These are phyloP conservation scores for Graptemys geographica DNA, from an alignment of 2,797 vertebrate species.

Conservation along the genomic window DNA sequence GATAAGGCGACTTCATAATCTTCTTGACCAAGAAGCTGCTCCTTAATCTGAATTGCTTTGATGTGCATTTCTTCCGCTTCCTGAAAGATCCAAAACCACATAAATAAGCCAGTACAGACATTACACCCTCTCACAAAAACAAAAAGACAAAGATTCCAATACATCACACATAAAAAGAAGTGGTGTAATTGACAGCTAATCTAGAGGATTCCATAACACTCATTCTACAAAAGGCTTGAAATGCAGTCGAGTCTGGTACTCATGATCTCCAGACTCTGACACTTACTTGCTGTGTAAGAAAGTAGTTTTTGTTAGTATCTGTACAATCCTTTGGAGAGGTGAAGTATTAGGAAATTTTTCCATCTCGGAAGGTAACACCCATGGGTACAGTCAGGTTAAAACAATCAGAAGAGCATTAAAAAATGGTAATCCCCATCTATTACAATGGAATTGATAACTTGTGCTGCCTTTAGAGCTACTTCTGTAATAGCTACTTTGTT, in stretches of 20 bases:
- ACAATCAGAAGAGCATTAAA: background rate
- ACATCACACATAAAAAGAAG: background rate
- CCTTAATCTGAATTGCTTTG: constrained; percentile 99
- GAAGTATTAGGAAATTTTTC: background rate
- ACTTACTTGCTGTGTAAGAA: background rate
- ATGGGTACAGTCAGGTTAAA: background rate
- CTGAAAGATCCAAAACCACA: constrained; percentile 76
- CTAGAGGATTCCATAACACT: fast-evolving
- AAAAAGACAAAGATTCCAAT: background rate
- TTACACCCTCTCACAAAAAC: fast-evolving
- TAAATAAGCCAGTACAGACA: background rate
- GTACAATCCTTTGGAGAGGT: background rate
- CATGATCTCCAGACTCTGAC: background rate
- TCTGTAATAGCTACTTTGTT: background rate
- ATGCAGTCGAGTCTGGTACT: background rate
- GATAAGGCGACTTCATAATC: constrained; percentile 99
- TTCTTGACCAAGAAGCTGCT: constrained; percentile 98
- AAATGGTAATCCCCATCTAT: background rate
- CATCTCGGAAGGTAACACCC: background rate
- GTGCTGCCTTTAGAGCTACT: background rate
- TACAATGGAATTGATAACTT: background rate
- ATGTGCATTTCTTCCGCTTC: constrained; percentile 99
- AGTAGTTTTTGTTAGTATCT: fast-evolving
- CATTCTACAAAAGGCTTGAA: background rate
- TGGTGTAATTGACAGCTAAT: background rate